Base-by-base conservation (phyloP, 1,140 invertebrate species). In the Bombyx mandarina region DNA sequence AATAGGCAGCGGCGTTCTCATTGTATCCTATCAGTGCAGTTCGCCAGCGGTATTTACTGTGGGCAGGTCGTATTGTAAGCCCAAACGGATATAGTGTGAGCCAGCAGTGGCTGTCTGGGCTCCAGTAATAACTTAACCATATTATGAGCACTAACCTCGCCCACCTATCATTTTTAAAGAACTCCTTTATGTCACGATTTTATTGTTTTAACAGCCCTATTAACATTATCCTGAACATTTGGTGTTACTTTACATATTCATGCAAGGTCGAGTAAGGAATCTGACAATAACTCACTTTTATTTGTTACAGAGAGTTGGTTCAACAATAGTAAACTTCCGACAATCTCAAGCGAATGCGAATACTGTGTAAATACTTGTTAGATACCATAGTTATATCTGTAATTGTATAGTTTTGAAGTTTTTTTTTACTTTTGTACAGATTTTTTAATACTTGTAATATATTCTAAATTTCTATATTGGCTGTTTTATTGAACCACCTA, bases 231-330 rank as follows among this genome's bases (percentile, higher is more conserved):
- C 3, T 46, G 3, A 46, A 46, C 6, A 46, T 9, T 9, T 8
- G 6, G 1, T 46, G n/a, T 12, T 46, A 46, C 45, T 46, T 46
- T 9, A 46, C 45, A 46, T 9, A 46, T 1, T 9, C 4, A 12
- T 8, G 26, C 6, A 42, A 52, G 42, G 42, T 10, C 4, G 6
- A 53, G 4, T 53, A 53, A 6, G 44, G 6, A n/a, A 53, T 43
- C 3, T 43, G 10, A 42, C n/a, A 43, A 45, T 18, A 45, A 54
- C 26, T 45, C 8, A 53, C 10, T 53, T 12, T 56, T 67, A 66
- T 59, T 62, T 57, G 57, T 86, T 81, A 44, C 82, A 86, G 82
- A 79, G 73, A 71, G 68, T 86, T 54, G 82, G 80, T 51, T 77
- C 69, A 57, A 64, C 69, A 18, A 8, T 75, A 22, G 65, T 52